These are phyloP conservation scores for Ophraella communa DNA, from an alignment of 2,888 invertebrate genomes.

Conservation along the genomic window DNA sequence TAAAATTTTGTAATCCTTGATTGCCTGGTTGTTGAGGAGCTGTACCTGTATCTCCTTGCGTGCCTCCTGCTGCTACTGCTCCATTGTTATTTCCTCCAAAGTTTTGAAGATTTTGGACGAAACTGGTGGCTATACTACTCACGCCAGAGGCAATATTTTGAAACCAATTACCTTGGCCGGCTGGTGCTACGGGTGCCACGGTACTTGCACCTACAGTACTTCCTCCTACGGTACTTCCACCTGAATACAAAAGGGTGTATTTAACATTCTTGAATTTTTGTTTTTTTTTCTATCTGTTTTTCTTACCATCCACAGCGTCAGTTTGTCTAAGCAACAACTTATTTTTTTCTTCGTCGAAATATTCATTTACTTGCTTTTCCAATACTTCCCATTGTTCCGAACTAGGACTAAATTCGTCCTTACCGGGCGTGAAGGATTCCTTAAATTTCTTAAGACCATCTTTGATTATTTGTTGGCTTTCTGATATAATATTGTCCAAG, in stretches of 20 bases:
- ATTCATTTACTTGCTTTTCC: slow-evolving; percentile 37
- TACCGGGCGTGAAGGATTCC: slow-evolving; percentile 36
- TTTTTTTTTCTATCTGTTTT: no score
- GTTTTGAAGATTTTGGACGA: slow-evolving; percentile 37
- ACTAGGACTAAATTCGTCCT: slow-evolving; percentile 31
- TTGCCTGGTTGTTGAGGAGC: slow-evolving; percentile 25
- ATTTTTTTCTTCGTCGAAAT: slow-evolving; percentile 36
- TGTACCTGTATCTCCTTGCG: slow-evolving; percentile 28
- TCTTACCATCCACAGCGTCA: slow-evolving; percentile 3
- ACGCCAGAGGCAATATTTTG: slow-evolving; percentile 38
- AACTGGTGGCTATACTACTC: slow-evolving; percentile 38
- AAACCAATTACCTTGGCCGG: slow-evolving; percentile 34
- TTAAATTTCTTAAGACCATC: slow-evolving; percentile 36
- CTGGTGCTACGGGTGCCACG: background rate
- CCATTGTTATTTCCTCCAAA: slow-evolving; percentile 17
- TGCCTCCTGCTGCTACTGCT: slow-evolving; percentile 8
- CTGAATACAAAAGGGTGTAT: no score
- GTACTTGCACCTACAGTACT: no score
- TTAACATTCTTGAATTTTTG: no score
- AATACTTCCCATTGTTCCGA: slow-evolving; percentile 41
- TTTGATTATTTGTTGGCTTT: slow-evolving; percentile 32
- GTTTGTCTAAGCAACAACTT: slow-evolving; percentile 13
- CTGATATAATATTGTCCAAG: slow-evolving; percentile 21
- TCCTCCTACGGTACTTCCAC: background rate
- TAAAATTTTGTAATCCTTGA: slow-evolving; percentile 38